These are phyloP conservation scores for Smittia aterrima DNA, from an alignment of 2,888 invertebrate species.

Conservation along the genomic window DNA sequence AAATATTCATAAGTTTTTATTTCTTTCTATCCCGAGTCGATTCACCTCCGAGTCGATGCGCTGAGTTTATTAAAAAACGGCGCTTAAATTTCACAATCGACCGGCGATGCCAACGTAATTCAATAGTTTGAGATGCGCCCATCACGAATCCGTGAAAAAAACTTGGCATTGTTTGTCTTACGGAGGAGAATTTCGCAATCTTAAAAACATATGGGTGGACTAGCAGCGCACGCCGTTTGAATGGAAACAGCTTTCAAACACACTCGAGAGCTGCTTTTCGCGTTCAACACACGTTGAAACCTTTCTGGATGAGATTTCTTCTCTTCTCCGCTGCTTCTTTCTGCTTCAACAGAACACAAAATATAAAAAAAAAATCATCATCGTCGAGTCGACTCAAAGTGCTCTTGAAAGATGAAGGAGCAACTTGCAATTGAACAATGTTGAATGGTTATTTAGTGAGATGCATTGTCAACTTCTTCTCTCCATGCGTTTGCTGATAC, in stretches of 20 bases:
- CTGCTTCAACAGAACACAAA: background rate
- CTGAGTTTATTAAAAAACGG: background rate
- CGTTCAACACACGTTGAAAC: constrained; percentile 12
- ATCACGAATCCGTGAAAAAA: background rate
- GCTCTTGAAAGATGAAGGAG: constrained; percentile 16
- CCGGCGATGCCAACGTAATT: background rate
- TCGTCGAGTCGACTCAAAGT: background rate
- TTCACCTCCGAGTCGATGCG: background rate
- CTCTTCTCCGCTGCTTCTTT: background rate
- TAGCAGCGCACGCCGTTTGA: constrained; percentile 35
- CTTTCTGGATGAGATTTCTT: background rate
- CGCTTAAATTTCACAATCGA: background rate
- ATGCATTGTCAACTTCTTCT: constrained; percentile 31
- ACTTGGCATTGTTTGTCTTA: constrained; percentile 15
- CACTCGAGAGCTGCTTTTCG: constrained; percentile 2
- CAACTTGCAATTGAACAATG: constrained; percentile 16
- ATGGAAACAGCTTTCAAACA: constrained; percentile 28
- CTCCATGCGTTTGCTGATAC: background rate
- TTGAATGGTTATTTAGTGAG: constrained; percentile 26
- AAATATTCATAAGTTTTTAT: constrained; percentile 40
- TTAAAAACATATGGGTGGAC: constrained; percentile 34
- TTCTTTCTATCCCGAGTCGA: constrained; percentile 18
- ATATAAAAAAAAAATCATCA: background rate
- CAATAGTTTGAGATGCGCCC: constrained; percentile 24
- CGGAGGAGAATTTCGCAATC: constrained; percentile 26